Evolutionary conservation across 2,888 invertebrate species (phyloP).

Genomic region (Pyrrhosoma nymphula): DNA sequence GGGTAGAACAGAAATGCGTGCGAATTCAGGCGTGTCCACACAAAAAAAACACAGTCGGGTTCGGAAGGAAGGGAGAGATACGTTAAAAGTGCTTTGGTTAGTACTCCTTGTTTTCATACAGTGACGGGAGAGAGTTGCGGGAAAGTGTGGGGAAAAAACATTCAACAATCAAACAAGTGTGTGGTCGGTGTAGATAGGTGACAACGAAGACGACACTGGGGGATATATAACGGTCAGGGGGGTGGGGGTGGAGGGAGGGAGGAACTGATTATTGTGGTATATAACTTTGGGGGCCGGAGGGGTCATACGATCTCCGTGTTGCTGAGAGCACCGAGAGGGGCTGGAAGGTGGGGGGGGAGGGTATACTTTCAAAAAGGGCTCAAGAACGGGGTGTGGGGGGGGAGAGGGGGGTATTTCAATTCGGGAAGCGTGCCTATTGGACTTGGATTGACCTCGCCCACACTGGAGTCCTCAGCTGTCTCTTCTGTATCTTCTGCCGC

Average conservation of each 20-base stretch:
- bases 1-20: neutral
- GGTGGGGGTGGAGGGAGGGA: neutral
- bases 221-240: neutral
- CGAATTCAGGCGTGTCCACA: neutral
- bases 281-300: conserved; percentile 1
- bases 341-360: conserved; percentile 13
- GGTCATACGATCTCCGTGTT: neutral
- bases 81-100: neutral
- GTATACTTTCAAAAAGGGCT: neutral
- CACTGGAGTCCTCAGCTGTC: conserved; percentile 89
- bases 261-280: neutral
- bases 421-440: conserved; percentile 79
- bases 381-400: conserved; percentile 64
- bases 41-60: neutral
- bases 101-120: neutral
- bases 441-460: conserved; percentile 88
- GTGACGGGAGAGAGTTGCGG: neutral
- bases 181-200: neutral
- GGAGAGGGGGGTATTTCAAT: conserved; percentile 65
- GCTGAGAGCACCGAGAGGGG: too few species aligned
- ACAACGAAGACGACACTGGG: neutral
- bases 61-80: conserved; percentile 42
- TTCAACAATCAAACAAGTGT: neutral
- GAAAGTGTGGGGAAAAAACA: neutral
- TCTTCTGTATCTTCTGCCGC: conserved; percentile 80